phyloP scores from a whole-genome alignment of 1,140 invertebrate species.

The Tetramorium alpestre region DNA sequence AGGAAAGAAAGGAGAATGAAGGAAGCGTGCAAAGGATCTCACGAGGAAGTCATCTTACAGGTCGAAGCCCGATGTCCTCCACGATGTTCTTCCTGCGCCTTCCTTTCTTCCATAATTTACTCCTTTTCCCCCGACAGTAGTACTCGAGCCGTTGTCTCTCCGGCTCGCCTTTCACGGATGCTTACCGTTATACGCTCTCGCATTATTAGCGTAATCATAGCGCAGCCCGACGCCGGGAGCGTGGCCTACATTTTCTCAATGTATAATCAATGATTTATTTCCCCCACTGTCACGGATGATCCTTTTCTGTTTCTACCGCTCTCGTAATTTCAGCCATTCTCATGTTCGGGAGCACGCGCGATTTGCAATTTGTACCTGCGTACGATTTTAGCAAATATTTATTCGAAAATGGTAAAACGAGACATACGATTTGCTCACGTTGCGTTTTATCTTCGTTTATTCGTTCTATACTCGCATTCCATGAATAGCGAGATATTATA shows the following conservation, averaged over 20 bases:
- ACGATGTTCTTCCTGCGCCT: not conserved
- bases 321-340: not conserved
- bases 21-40: slow-evolving; percentile 2
- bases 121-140: slow-evolving; percentile 12
- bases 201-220: slow-evolving; percentile 72
- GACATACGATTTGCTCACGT: not conserved
- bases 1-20: not conserved
- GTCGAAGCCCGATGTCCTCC: not conserved
- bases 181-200: slow-evolving; percentile 69
- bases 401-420: slow-evolving; percentile 7
- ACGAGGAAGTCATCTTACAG: slow-evolving; percentile 55
- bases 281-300: not conserved
- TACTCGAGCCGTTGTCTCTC: slow-evolving; percentile 47
- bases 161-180: slow-evolving; percentile 63
- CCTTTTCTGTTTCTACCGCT: slow-evolving; percentile 2
- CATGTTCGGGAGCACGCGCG: not conserved
- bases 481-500: not conserved
- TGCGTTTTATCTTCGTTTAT: not conserved
- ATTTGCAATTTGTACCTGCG: slow-evolving; percentile 4
- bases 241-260: slow-evolving; percentile 63
- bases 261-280: slow-evolving; percentile 65
- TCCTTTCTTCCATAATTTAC: not conserved
- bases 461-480: not conserved
- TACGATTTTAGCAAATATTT: not conserved
- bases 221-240: slow-evolving; percentile 24